These are phyloP conservation scores for Syngnathus typhle DNA, from an alignment of 2,113 vertebrate species.

Conservation along the genomic window DNA sequence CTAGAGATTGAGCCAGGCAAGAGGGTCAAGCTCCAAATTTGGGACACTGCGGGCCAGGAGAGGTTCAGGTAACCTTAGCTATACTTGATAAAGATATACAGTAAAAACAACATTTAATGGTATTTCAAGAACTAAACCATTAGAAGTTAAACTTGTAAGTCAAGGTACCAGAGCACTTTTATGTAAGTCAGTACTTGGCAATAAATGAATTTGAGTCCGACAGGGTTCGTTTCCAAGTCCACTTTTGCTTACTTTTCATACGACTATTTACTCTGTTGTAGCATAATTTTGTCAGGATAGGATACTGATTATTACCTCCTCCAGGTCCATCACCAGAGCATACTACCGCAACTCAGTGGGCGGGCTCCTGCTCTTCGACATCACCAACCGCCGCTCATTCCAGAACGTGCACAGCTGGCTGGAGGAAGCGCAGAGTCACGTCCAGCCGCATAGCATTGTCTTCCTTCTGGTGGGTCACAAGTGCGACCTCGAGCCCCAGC, in stretches of 20 bases:
- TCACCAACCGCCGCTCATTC: conserved; percentile 95
- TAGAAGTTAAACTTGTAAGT: background rate
- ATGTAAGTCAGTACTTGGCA: background rate
- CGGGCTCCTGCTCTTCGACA: conserved; percentile 93
- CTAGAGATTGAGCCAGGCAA: conserved; percentile 94
- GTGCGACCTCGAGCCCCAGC: conserved; percentile 89
- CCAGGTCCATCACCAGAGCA: conserved; percentile 67
- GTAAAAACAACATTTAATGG: too few species aligned
- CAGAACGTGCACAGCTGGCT: conserved; percentile 93
- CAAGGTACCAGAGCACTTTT: background rate
- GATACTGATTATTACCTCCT: background rate
- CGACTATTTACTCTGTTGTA: background rate
- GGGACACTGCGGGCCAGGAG: conserved; percentile 88
- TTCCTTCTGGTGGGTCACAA: conserved; percentile 96
- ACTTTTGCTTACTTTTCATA: background rate
- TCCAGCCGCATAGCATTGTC: conserved; percentile 92
- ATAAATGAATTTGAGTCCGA: background rate
- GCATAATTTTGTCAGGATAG: background rate
- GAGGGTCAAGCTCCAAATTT: conserved; percentile 89
- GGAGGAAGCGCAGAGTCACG: conserved; percentile 84
- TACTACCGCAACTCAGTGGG: conserved; percentile 89
- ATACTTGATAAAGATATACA: background rate
- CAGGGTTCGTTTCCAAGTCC: background rate
- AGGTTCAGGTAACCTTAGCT: conserved; percentile 77
- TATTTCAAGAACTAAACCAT: background rate